phyloP scores from a whole-genome alignment of 2,113 vertebrate species.

The Protobothrops mucrosquamatus region DNA sequence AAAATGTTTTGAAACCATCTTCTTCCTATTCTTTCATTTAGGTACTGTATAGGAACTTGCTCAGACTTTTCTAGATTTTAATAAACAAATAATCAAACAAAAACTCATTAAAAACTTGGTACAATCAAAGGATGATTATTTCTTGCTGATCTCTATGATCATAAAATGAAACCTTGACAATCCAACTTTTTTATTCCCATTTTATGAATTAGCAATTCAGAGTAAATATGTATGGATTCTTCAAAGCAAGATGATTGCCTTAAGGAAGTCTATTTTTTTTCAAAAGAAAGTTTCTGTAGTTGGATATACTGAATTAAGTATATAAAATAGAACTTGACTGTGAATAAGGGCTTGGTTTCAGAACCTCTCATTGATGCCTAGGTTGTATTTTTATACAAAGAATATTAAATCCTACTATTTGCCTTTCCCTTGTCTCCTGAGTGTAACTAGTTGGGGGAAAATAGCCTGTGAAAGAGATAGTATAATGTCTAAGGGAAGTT shows the following conservation, averaged over 20 bases:
- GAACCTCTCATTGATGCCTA: neutral
- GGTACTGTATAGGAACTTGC: neutral
- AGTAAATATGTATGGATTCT: neutral
- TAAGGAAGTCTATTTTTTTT: neutral
- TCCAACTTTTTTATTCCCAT: neutral
- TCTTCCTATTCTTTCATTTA: neutral
- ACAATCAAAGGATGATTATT: neutral
- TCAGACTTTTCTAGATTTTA: neutral
- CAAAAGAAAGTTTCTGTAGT: neutral
- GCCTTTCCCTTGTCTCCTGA: neutral
- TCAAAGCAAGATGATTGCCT: neutral
- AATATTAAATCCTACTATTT: neutral
- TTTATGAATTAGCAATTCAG: neutral
- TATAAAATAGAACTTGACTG: neutral
- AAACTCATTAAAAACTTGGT: neutral
- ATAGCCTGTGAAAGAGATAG: neutral
- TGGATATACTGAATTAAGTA: neutral
- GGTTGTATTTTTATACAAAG: neutral
- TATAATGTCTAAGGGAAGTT: neutral
- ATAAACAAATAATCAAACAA: neutral
- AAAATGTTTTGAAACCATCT: neutral
- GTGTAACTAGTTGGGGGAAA: neutral
- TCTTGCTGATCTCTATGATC: neutral
- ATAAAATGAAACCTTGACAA: neutral
- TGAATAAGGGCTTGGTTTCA: neutral